A percentile compares a stretch with the other conserved stretches of the same genome.
Conservation (phyloP, 2,797 vertebrate genomes). For the Streptopelia turtur region DNA sequence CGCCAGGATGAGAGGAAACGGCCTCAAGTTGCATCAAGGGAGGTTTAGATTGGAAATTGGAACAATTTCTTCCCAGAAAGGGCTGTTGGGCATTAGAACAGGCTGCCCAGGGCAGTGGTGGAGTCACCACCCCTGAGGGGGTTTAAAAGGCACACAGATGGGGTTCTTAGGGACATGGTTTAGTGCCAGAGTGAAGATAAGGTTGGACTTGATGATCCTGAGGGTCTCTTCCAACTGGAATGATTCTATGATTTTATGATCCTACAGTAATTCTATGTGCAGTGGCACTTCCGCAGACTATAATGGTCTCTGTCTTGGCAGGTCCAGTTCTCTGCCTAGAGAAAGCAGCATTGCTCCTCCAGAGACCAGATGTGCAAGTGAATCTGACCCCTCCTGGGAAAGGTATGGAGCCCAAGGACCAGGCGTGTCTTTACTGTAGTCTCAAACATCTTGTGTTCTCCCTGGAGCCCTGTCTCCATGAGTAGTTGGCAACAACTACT, state of each 20-base stretch:
- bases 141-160: too few relatives aligned
- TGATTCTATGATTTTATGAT: neutral
- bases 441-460: neutral
- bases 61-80: too few relatives aligned
- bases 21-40: too few relatives aligned
- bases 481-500: neutral
- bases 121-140: too few relatives aligned
- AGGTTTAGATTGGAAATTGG: too few relatives aligned
- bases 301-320: neutral
- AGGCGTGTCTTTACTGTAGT: accelerated
- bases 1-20: too few relatives aligned
- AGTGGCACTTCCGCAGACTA: neutral
- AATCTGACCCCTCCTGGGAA: accelerated
- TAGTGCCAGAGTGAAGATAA: too few relatives aligned
- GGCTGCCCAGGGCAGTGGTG: too few relatives aligned
- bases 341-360: neutral
- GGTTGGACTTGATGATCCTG: too few relatives aligned
- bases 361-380: accelerated
- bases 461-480: neutral
- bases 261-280: neutral
- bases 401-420: neutral
- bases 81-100: too few relatives aligned
- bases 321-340: neutral
- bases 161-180: too few relatives aligned
- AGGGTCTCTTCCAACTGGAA: too few relatives aligned